Percentiles rank a stretch among this genome's conserved stretches.
Conservation (phyloP, 2,797 vertebrate species). For the Hyperoplus lanceolatus region DNA sequence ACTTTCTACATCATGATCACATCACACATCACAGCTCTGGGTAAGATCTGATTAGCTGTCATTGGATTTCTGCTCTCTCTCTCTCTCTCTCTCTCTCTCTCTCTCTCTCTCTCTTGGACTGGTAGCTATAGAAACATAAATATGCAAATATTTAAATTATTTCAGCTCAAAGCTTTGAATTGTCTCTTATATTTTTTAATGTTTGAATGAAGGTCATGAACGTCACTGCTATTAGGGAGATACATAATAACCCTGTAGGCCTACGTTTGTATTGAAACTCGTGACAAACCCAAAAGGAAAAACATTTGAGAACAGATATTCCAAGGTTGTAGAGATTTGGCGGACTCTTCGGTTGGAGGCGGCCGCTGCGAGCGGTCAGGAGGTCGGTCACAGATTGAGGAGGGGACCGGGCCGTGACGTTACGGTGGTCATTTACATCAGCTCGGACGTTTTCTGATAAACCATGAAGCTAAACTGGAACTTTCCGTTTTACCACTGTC, state of each 20-base stretch:
- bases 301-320: background rate
- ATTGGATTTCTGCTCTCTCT: background rate
- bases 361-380: conserved; percentile 3
- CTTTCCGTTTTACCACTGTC: background rate
- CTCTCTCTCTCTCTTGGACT: background rate
- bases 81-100: conserved; percentile 1
- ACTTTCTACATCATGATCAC: background rate
- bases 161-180: too few species aligned
- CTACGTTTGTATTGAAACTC: background rate
- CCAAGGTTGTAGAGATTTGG: background rate
- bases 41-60: background rate
- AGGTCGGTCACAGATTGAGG: conserved; percentile 11
- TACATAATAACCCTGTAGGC: background rate
- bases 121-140: background rate
- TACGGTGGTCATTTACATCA: background rate
- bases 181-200: too few species aligned
- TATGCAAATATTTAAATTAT: background rate
- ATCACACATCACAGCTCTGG: background rate
- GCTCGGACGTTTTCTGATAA: background rate
- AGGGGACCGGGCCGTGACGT: background rate
- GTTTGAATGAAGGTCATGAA: too few species aligned
- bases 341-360: background rate
- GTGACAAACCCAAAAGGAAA: background rate
- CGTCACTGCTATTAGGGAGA: background rate
- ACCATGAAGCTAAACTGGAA: background rate